Base-by-base conservation (phyloP, 2,113 vertebrate genomes). In the Caretta caretta region DNA sequence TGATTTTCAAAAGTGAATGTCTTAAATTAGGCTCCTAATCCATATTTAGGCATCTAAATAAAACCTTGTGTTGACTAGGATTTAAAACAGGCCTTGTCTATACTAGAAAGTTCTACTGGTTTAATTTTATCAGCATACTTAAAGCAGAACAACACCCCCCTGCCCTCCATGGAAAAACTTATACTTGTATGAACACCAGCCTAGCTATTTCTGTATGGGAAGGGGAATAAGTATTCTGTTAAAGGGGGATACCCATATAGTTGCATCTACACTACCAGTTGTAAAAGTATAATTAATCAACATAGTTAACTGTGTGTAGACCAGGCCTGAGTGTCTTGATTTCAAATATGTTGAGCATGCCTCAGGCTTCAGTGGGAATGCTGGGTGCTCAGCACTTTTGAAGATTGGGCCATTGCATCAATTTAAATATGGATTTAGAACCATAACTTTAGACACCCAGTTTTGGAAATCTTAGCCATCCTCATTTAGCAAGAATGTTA, bases 311-410 rank as follows among this genome's bases (percentile, higher is more conserved):
- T 75, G 2, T 24, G 10, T 2, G 4, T 59, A 56, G 86, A 79
- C 35, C n/a, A n/a, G 20, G 8, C 12, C 3, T 11, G 42, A 42
- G 56, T 75, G 65, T 92, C 17, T n/a, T 75, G 8, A 8, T 54
- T 46, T 51, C 4, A 50, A 89, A 48, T 87, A 13, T 20, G 65
- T 3, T 17, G 31, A 90, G 20, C 1, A 25, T 22, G 22, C 2
- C 8, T 81, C 35, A 78, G 79, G 93, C 72, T 78, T 57, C 50
- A 54, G 0, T 76, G 25, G 46, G 86, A 81, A 79, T 62, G 1
- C 5, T 84, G 20, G 10, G 4, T 4, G 24, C 1, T 31, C 19
- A 24, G 49, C 6, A 0, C 1, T 24, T 22, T 49, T 75, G 69
- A 42, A 42, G 10, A 24, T 24, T 3, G 38, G 83, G 20, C 8